Evolutionary conservation across 2,113 vertebrate genomes (phyloP).

Genomic region (Gavialis gangeticus): DNA sequence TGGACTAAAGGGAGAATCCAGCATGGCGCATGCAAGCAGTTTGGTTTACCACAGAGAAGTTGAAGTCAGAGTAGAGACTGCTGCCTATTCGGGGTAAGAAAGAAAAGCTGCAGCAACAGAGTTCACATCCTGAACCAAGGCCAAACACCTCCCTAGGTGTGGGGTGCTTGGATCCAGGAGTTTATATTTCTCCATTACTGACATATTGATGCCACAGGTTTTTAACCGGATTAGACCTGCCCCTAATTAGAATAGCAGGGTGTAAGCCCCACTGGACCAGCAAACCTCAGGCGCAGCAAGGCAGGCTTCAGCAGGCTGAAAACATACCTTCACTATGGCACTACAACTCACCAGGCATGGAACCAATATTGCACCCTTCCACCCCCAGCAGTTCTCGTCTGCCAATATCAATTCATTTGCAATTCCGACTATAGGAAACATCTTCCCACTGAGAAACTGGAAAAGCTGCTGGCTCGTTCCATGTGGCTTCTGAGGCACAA

Average conservation of each 20-base stretch:
- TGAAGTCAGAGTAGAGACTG: constrained; percentile 45
- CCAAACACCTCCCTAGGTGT: not conserved
- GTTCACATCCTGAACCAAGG: not conserved
- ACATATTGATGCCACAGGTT: not conserved
- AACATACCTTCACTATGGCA: not conserved
- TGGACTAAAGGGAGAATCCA: constrained; percentile 35
- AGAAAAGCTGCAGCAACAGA: not conserved
- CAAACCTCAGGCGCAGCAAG: fast-evolving
- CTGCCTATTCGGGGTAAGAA: constrained; percentile 30
- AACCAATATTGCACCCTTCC: not conserved
- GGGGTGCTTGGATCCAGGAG: fast-evolving
- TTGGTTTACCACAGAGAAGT: constrained; percentile 8
- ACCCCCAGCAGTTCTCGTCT: fast-evolving
- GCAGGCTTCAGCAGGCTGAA: not conserved
- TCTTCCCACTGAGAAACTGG: not conserved
- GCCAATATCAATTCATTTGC: not conserved
- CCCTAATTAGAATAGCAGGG: not conserved
- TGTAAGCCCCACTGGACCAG: not conserved
- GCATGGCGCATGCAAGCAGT: constrained; percentile 19
- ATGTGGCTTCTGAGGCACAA: fast-evolving
- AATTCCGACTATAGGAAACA: not conserved
- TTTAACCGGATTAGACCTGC: not conserved
- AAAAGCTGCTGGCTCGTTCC: fast-evolving
- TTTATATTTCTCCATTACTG: not conserved
- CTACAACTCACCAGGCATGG: not conserved